phyloP scores from a whole-genome alignment of 1,140 invertebrate species.

The Ylistrum balloti region DNA sequence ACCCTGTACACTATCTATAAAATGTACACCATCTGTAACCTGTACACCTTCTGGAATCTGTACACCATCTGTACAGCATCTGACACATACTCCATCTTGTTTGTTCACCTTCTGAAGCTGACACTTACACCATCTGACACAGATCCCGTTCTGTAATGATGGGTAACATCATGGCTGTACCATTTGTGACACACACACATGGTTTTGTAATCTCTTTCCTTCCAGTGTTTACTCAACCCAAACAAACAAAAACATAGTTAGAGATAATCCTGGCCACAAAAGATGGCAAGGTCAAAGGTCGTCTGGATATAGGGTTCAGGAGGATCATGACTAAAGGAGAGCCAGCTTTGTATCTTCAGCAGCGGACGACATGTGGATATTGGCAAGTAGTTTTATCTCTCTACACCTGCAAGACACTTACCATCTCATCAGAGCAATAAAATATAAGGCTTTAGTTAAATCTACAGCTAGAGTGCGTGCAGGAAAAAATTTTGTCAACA shows the following conservation, averaged over 20 bases:
- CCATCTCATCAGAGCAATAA: not conserved
- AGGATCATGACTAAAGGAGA: not conserved
- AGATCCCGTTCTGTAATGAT: not conserved
- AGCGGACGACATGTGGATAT: constrained; percentile 14
- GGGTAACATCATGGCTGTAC: not conserved
- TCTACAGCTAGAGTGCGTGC: not conserved
- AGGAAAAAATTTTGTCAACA: not conserved
- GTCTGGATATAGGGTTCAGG: not conserved
- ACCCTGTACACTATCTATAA: too few relatives aligned
- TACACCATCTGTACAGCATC: too few relatives aligned
- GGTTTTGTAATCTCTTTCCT: not conserved
- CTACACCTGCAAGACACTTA: constrained; percentile 31
- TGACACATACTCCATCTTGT: too few relatives aligned
- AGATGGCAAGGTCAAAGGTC: constrained; percentile 22
- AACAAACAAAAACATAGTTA: not conserved
- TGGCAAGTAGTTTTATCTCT: not conserved
- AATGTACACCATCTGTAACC: too few relatives aligned
- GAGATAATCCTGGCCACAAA: not conserved
- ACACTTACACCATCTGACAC: too few relatives aligned
- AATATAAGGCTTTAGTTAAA: not conserved
- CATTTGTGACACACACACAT: not conserved
- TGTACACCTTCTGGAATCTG: too few relatives aligned
- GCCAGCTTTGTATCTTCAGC: not conserved
- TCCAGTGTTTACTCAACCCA: not conserved
- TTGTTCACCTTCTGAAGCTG: too few relatives aligned